phyloP scores from a whole-genome alignment of 2,888 invertebrate species.

The Alviniconcha strummeri region DNA sequence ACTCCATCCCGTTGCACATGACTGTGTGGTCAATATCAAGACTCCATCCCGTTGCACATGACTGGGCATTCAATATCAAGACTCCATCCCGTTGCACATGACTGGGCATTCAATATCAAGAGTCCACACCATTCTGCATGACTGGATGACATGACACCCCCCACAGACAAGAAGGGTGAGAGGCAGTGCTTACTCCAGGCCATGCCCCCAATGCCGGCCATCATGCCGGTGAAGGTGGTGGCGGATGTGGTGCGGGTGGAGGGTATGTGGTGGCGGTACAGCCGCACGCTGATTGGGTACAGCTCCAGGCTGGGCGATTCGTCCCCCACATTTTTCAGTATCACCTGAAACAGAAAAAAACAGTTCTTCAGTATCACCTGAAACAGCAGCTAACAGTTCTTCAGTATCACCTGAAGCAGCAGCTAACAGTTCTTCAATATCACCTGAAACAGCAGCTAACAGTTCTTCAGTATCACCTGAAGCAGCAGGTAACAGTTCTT shows the following conservation, averaged over 20 bases:
- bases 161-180: too few relatives aligned
- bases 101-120: too few relatives aligned
- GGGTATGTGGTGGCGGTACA: constrained; percentile 80
- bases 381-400: not conserved
- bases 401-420: not conserved
- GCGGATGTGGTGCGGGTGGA: constrained; percentile 73
- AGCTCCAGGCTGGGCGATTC: constrained; percentile 83
- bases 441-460: too few relatives aligned
- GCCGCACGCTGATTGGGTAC: constrained; percentile 86
- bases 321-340: constrained; percentile 44
- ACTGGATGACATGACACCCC: too few relatives aligned
- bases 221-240: constrained; percentile 75
- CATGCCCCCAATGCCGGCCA: constrained; percentile 78
- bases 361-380: constrained; percentile 4
- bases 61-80: too few relatives aligned
- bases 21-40: too few relatives aligned
- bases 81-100: too few relatives aligned
- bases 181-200: constrained; percentile 76
- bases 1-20: too few relatives aligned
- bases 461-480: too few relatives aligned
- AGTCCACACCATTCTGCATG: too few relatives aligned
- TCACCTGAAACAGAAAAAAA: constrained; percentile 53
- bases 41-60: too few relatives aligned
- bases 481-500: too few relatives aligned
- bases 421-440: not conserved